Percentiles rank a stretch among this genome's conserved stretches.
These are phyloP conservation scores for Ophioderma brevispina DNA, from an alignment of 35 echinoderm and acorn worm genomes.

Conservation along the genomic window DNA sequence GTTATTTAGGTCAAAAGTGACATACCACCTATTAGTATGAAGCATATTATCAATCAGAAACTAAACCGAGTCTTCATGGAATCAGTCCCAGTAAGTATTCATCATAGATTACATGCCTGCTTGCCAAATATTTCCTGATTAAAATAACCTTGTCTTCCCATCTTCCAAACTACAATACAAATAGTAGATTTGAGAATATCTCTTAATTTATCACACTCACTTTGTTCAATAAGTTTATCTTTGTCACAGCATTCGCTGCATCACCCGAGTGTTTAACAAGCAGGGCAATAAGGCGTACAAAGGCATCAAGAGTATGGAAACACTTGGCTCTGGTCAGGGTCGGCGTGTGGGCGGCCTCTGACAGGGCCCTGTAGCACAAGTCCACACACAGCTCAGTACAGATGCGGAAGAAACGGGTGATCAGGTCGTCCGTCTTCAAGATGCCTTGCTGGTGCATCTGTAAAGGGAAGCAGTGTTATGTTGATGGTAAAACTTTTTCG, in stretches of 20 bases:
- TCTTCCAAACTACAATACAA: too few relatives aligned
- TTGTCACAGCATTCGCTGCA: conserved; percentile 94
- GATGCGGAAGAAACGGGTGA: conserved; percentile 99
- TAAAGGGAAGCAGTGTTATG: not conserved
- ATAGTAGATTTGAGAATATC: too few relatives aligned
- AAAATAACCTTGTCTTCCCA: too few relatives aligned
- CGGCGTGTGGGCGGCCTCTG: conserved; percentile 88
- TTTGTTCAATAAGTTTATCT: conserved; percentile 98
- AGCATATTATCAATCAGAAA: too few relatives aligned
- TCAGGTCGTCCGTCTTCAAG: conserved; percentile 98
- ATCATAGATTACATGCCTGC: too few relatives aligned
- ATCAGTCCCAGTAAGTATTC: too few relatives aligned
- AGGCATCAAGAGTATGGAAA: conserved; percentile 98
- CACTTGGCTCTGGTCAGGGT: conserved; percentile 95
- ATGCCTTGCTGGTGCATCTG: conserved; percentile 99
- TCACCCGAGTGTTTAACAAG: conserved; percentile 98
- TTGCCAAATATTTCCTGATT: too few relatives aligned
- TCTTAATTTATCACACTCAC: too few relatives aligned
- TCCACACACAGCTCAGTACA: conserved; percentile 98
- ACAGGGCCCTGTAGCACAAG: conserved; percentile 89
- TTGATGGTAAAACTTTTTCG: too few relatives aligned
- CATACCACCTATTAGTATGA: too few relatives aligned
- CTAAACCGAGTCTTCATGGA: too few relatives aligned
- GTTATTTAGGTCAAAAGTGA: too few relatives aligned
- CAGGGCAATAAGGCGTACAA: conserved; percentile 92